phyloP scores from a whole-genome alignment of 2,113 vertebrate species.

The Pampusana beccarii region DNA sequence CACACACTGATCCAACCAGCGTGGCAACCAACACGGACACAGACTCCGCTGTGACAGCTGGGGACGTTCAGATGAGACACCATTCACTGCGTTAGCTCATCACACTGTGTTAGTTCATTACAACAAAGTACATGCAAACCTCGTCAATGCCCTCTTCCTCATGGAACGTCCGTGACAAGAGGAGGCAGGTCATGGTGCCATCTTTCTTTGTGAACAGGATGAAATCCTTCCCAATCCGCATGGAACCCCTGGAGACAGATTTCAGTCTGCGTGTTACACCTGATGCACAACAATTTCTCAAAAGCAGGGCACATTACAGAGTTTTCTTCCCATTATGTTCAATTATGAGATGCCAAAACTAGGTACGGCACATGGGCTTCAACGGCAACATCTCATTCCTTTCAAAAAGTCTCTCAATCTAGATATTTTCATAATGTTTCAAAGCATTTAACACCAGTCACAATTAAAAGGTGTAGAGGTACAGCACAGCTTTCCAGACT shows the following conservation, averaged over 20 bases:
- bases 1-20: not conserved
- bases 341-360: not conserved
- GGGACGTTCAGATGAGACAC: not conserved
- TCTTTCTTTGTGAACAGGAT: constrained; percentile 97
- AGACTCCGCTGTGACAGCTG: not conserved
- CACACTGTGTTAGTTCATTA: not conserved
- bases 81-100: not conserved
- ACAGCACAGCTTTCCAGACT: fast-evolving
- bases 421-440: not conserved
- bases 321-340: not conserved
- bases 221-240: constrained; percentile 98
- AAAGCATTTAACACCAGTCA: not conserved
- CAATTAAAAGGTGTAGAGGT: not conserved
- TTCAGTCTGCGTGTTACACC: not conserved
- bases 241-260: constrained; percentile 86
- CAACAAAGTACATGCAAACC: constrained; percentile 75
- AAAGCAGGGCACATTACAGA: not conserved
- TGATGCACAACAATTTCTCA: not conserved
- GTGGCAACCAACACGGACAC: not conserved
- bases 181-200: constrained; percentile 89
- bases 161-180: constrained; percentile 95
- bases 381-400: not conserved
- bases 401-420: not conserved
- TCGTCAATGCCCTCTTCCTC: constrained; percentile 98
- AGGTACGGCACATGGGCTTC: not conserved